Conservation (phyloP, 2,888 invertebrate genomes). For the Ophion slaviceki region DNA sequence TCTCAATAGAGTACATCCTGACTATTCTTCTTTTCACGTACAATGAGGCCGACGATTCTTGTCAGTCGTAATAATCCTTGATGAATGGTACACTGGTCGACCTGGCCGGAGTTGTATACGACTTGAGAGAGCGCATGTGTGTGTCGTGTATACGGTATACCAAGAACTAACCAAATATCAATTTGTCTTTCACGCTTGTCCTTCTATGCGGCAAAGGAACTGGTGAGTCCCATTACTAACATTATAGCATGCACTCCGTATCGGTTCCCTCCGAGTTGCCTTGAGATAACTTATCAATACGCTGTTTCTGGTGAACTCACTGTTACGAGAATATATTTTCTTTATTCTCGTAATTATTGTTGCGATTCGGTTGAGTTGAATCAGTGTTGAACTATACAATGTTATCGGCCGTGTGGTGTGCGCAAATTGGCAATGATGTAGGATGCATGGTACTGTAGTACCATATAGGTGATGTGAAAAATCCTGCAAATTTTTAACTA, state of each 20-base stretch:
- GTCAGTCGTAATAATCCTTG: conserved; percentile 29
- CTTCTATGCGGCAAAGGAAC: conserved; percentile 75
- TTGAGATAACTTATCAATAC: too few relatives aligned
- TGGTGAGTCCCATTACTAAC: conserved; percentile 79
- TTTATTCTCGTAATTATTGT: neutral
- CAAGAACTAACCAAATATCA: conserved; percentile 73
- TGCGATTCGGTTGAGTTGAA: too few relatives aligned
- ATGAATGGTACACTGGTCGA: conserved; percentile 26
- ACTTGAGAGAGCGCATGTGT: neutral
- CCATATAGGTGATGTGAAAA: too few relatives aligned
- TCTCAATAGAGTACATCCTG: conserved; percentile 69
- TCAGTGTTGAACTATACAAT: neutral
- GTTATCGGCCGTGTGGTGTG: too few relatives aligned
- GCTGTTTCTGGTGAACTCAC: neutral
- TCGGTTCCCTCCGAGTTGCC: too few relatives aligned
- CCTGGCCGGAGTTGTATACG: neutral
- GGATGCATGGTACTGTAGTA: too few relatives aligned
- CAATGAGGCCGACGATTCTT: conserved; percentile 9
- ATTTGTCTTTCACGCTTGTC: conserved; percentile 76
- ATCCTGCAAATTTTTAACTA: too few relatives aligned
- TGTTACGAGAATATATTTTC: neutral
- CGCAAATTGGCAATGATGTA: too few relatives aligned
- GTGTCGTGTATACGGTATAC: neutral
- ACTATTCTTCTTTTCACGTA: conserved; percentile 53
- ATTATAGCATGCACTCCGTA: conserved; percentile 41